Evolutionary conservation across 2,888 invertebrate genomes (phyloP).

Genomic region (Erpobdella octoculata): DNA sequence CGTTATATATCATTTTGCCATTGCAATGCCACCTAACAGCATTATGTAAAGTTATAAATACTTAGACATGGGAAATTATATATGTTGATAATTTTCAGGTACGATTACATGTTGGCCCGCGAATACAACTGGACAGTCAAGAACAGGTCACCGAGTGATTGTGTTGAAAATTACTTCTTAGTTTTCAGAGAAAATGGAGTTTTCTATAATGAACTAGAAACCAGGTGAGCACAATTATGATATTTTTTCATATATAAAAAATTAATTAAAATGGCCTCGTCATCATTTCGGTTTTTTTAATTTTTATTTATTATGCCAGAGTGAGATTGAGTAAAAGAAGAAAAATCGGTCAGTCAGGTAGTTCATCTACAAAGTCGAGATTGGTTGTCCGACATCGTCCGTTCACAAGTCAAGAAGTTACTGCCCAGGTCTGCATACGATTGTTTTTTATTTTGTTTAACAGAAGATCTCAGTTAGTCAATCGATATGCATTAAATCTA

Average conservation of each 20-base stretch:
- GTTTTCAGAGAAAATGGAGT: conserved; percentile 81
- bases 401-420: conserved; percentile 61
- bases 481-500: too few species aligned
- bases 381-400: conserved; percentile 83
- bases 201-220: conserved; percentile 89
- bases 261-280: not conserved
- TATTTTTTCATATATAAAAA: not conserved
- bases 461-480: too few species aligned
- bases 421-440: conserved; percentile 39
- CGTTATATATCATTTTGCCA: too few species aligned
- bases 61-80: too few species aligned
- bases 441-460: not conserved
- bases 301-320: conserved; percentile 53
- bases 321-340: conserved; percentile 86
- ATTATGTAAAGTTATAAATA: too few species aligned
- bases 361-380: conserved; percentile 66
- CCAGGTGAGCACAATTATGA: conserved; percentile 53
- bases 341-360: conserved; percentile 58
- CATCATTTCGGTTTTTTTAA: not conserved
- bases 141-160: conserved; percentile 85
- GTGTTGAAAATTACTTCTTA: conserved; percentile 94
- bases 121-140: conserved; percentile 99
- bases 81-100: conserved; percentile 55
- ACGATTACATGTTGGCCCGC: conserved; percentile 91
- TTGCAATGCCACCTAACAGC: too few species aligned